A percentile compares a stretch with the other conserved stretches of the same genome.
Evolutionary conservation across 1,140 invertebrate species (phyloP).

Genomic region (Sycophaga agraensis): DNA sequence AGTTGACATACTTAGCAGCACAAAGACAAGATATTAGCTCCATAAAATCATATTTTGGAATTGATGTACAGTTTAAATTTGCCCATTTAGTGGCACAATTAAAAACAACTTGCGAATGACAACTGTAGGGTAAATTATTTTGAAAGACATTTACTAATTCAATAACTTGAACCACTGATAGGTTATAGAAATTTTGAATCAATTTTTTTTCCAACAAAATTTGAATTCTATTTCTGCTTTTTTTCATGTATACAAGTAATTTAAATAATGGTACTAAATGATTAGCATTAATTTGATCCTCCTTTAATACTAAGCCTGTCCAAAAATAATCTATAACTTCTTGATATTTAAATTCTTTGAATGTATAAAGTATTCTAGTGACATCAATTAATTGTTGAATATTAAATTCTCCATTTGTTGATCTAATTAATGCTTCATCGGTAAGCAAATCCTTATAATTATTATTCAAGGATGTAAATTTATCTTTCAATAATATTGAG

Average conservation of each 20-base stretch:
- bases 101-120: constrained; percentile 56
- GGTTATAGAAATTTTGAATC: constrained; percentile 60
- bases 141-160: constrained; percentile 57
- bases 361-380: constrained; percentile 48
- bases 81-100: constrained; percentile 63
- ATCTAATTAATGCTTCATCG: constrained; percentile 64
- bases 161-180: constrained; percentile 59
- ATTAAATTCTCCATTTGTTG: constrained; percentile 63
- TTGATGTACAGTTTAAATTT: constrained; percentile 46
- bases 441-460: constrained; percentile 61
- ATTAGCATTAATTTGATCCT: constrained; percentile 61
- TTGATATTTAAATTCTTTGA: constrained; percentile 52
- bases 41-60: constrained; percentile 58
- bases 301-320: constrained; percentile 65
- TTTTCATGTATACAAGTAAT: constrained; percentile 62
- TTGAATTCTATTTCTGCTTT: constrained; percentile 65
- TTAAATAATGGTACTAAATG: constrained; percentile 64
- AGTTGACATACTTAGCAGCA: constrained; percentile 55
- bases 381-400: constrained; percentile 66
- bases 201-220: constrained; percentile 66
- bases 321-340: constrained; percentile 68
- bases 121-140: no score
- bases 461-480: constrained; percentile 50
- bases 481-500: constrained; percentile 47
- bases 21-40: constrained; percentile 64